Conservation (phyloP, 1,140 invertebrate genomes). For the Cydia fagiglandana region DNA sequence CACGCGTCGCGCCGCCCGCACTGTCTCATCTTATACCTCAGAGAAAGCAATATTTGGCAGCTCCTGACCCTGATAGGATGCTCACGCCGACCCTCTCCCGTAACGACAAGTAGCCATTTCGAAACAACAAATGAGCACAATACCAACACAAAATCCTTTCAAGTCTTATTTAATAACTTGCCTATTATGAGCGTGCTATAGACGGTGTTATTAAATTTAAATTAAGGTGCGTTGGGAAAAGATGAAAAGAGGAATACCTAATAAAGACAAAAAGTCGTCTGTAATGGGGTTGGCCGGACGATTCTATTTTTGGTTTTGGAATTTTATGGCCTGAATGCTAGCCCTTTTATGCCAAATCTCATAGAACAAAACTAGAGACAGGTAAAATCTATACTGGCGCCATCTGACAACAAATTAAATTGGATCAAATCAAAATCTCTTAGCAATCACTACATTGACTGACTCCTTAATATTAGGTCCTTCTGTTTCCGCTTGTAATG, state of each 20-base stretch:
- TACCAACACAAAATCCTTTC: conserved; percentile 10
- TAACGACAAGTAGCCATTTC: neutral
- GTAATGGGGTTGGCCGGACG: too few relatives aligned
- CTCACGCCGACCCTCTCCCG: neutral
- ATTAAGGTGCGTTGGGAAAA: conserved; percentile 4
- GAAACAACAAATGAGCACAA: neutral
- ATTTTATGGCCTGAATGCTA: too few relatives aligned
- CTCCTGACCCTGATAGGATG: neutral
- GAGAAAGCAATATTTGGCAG: neutral
- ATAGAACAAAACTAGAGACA: too few relatives aligned
- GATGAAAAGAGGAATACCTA: neutral
- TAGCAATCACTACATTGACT: neutral
- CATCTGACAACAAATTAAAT: neutral
- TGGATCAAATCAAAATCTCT: neutral
- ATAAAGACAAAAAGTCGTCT: neutral
- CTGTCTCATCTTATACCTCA: neutral
- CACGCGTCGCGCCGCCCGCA: neutral
- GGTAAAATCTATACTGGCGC: too few relatives aligned
- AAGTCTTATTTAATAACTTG: conserved; percentile 29
- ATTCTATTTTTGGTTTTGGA: too few relatives aligned
- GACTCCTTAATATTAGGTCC: neutral
- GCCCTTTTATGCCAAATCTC: too few relatives aligned
- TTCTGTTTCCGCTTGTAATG: conserved; percentile 39
- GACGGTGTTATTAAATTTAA: conserved; percentile 26
- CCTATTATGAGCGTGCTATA: neutral